Conservation (phyloP, 2,888 invertebrate genomes). For the Parascotia fuliginaria region DNA sequence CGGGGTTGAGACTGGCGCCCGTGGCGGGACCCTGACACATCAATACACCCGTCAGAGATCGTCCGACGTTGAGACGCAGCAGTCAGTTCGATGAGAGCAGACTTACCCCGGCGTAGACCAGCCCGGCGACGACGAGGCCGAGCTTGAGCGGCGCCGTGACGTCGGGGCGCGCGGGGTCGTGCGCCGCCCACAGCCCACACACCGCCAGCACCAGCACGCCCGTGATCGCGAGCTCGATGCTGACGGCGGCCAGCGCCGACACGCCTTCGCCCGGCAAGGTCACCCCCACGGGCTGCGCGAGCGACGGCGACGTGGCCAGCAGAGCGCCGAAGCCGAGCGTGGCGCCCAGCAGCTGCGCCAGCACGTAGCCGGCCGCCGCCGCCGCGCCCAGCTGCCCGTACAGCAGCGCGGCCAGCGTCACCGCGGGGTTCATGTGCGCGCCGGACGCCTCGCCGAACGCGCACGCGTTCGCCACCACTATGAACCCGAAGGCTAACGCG, state of each 20-base stretch:
- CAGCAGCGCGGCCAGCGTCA: slow-evolving; percentile 88
- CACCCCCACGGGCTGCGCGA: slow-evolving; percentile 22
- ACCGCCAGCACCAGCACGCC: slow-evolving; percentile 60
- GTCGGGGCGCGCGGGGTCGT: slow-evolving; percentile 59
- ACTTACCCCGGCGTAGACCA: slow-evolving; percentile 68
- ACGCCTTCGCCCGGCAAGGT: slow-evolving; percentile 48
- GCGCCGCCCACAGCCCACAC: slow-evolving; percentile 65
- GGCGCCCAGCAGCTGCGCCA: slow-evolving; percentile 66
- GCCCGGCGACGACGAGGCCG: slow-evolving; percentile 69
- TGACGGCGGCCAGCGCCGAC: slow-evolving; percentile 41
- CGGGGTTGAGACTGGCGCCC: slow-evolving; percentile 90
- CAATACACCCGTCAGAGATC: too few species aligned
- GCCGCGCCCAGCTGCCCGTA: slow-evolving; percentile 75
- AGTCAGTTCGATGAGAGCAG: too few species aligned
- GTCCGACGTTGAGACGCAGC: too few species aligned
- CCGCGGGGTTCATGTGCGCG: slow-evolving; percentile 92
- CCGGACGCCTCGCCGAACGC: slow-evolving; percentile 90
- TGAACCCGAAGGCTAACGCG: slow-evolving; percentile 71
- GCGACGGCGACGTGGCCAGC: slow-evolving; percentile 44
- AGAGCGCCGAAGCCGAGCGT: slow-evolving; percentile 62
- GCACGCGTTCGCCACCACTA: slow-evolving; percentile 61
- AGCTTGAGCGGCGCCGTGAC: slow-evolving; percentile 66
- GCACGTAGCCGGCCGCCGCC: slow-evolving; percentile 55
- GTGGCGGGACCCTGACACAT: slow-evolving; percentile 86
- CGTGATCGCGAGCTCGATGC: slow-evolving; percentile 61